Conservation (phyloP, 2,888 invertebrate species). For the Dynastes hyllus region DNA sequence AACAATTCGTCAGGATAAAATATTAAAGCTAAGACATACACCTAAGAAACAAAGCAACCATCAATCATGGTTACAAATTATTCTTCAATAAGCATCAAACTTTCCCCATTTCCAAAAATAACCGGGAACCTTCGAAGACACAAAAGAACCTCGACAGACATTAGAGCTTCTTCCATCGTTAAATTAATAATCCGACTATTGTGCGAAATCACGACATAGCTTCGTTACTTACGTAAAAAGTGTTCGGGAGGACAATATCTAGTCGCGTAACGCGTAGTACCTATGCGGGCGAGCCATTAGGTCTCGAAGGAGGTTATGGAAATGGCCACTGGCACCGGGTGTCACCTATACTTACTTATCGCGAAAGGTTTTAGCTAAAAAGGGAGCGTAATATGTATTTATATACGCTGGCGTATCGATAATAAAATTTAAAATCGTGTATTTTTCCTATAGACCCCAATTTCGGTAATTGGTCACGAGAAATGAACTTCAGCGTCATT, state of each 20-base stretch:
- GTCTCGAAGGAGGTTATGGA: slow-evolving; percentile 47
- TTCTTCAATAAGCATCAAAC: not conserved
- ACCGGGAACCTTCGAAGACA: not conserved
- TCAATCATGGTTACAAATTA: not conserved
- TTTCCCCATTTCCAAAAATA: not conserved
- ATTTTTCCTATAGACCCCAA: slow-evolving; percentile 58
- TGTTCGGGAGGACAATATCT: slow-evolving; percentile 44
- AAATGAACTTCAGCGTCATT: slow-evolving; percentile 53
- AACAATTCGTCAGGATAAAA: not conserved
- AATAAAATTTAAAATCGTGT: not conserved
- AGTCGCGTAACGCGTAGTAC: not conserved
- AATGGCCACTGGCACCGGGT: slow-evolving; percentile 65
- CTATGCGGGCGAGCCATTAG: slow-evolving; percentile 12
- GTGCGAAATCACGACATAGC: slow-evolving; percentile 53
- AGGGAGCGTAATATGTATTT: slow-evolving; percentile 55
- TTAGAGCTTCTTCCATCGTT: not conserved
- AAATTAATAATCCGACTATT: slow-evolving; percentile 50
- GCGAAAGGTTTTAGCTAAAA: slow-evolving; percentile 66
- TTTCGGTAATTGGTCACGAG: slow-evolving; percentile 62
- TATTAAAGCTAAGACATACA: too few relatives aligned
- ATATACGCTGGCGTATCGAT: not conserved
- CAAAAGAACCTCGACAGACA: not conserved
- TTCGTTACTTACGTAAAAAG: slow-evolving; percentile 53
- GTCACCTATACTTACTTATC: slow-evolving; percentile 62
- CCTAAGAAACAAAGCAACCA: not conserved